phyloP scores from a whole-genome alignment of 2,113 vertebrate species.

The Emydura subglobosa region DNA sequence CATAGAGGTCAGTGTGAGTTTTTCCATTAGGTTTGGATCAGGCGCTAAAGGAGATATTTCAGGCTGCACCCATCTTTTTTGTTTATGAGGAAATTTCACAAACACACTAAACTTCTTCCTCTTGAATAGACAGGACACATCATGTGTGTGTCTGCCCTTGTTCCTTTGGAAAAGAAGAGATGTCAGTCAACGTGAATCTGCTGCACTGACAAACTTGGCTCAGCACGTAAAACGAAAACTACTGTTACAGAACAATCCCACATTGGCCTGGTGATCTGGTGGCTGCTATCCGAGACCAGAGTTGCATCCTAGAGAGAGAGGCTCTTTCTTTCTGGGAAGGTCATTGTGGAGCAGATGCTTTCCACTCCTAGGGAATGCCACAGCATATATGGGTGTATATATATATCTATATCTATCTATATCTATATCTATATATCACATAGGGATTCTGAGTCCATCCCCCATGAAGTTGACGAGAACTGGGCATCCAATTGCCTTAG shows the following conservation, averaged over 20 bases:
- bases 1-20: background rate
- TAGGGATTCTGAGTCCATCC: accelerated
- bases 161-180: background rate
- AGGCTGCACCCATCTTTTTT: accelerated
- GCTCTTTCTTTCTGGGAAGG: background rate
- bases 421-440: too few relatives aligned
- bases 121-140: accelerated
- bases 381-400: too few relatives aligned
- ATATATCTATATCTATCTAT: too few relatives aligned
- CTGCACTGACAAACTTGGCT: background rate
- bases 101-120: accelerated
- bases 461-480: accelerated
- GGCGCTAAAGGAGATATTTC: background rate
- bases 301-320: background rate
- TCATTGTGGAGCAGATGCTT: accelerated
- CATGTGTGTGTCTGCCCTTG: accelerated
- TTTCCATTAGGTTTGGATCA: background rate
- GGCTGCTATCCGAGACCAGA: accelerated
- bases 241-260: accelerated
- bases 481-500: background rate
- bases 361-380: background rate
- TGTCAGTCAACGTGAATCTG: accelerated
- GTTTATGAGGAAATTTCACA: accelerated
- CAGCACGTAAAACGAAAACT: accelerated
- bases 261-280: background rate